A percentile compares a stretch with the other conserved stretches of the same genome.
Evolutionary conservation across 2,113 vertebrate species (phyloP).

Genomic region (Pavo muticus): DNA sequence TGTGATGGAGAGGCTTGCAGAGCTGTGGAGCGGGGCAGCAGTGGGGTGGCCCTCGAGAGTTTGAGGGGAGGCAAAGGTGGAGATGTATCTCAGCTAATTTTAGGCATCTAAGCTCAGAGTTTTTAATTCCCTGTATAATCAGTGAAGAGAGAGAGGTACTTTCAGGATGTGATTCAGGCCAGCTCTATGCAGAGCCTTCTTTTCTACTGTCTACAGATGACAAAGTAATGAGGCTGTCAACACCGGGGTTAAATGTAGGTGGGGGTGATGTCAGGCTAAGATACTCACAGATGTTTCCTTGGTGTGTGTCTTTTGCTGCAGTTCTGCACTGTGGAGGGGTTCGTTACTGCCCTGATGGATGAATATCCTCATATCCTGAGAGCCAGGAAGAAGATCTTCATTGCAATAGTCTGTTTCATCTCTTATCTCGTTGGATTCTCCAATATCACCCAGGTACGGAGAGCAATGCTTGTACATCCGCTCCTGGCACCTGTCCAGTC

Average conservation of each 20-base stretch:
- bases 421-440: constrained; percentile 91
- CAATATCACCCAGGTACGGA: constrained; percentile 89
- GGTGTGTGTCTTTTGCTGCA: constrained; percentile 14
- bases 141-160: background rate
- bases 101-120: background rate
- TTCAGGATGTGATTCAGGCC: background rate
- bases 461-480: background rate
- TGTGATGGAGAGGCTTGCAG: background rate
- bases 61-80: fast-evolving
- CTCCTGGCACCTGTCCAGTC: background rate
- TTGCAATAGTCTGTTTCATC: constrained; percentile 86
- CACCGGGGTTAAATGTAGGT: background rate
- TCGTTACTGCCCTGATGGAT: constrained; percentile 91
- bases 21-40: fast-evolving
- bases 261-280: background rate
- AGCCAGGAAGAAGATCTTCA: constrained; percentile 90
- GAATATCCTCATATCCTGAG: constrained; percentile 87
- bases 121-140: background rate
- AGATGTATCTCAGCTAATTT: background rate
- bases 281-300: background rate
- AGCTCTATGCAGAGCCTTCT: background rate
- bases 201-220: background rate
- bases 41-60: background rate
- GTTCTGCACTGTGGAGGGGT: constrained; percentile 94
- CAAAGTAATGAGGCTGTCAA: background rate